Evolutionary conservation across 2,888 invertebrate species (phyloP).

Genomic region (Thalpophila matura): DNA sequence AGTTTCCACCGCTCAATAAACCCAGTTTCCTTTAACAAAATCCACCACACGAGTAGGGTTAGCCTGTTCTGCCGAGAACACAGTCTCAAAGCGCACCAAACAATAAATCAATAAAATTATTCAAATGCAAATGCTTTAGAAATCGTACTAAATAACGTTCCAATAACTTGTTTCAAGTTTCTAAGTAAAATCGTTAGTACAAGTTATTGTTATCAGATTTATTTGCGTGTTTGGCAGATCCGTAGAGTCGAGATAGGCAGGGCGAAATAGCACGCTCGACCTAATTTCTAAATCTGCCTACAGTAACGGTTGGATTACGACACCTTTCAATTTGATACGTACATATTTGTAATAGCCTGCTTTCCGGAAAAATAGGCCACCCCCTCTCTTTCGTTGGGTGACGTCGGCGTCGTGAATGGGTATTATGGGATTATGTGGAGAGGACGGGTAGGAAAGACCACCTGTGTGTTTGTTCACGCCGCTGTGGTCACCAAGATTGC

Average conservation of each 20-base stretch:
- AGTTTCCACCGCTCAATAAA: too few relatives aligned
- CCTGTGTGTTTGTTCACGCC: conserved; percentile 38
- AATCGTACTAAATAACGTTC: conserved; percentile 35
- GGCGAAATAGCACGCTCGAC: conserved; percentile 67
- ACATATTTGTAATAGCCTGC: conserved; percentile 45
- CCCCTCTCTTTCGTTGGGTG: conserved; percentile 8
- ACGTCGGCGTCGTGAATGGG: background rate
- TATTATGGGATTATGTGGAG: conserved; percentile 25
- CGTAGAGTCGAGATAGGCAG: conserved; percentile 46
- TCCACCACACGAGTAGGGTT: conserved; percentile 16
- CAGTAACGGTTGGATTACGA: conserved; percentile 58
- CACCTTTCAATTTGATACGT: conserved; percentile 67
- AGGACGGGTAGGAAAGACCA: conserved; percentile 8
- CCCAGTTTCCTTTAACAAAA: conserved; percentile 7
- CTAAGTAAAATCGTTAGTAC: conserved; percentile 35
- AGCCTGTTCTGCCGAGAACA: conserved; percentile 6
- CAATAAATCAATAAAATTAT: conserved; percentile 51
- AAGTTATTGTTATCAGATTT: conserved; percentile 60
- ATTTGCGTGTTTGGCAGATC: conserved; percentile 57
- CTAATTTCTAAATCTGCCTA: conserved; percentile 70
- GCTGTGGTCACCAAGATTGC: conserved; percentile 23
- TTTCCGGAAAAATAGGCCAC: conserved; percentile 36
- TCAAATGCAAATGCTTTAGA: conserved; percentile 47
- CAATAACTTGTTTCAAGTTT: conserved; percentile 44
- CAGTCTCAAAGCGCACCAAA: conserved; percentile 16